phyloP scores from a whole-genome alignment of 2,888 invertebrate genomes.

The Ectemnius cavifrons region DNA sequence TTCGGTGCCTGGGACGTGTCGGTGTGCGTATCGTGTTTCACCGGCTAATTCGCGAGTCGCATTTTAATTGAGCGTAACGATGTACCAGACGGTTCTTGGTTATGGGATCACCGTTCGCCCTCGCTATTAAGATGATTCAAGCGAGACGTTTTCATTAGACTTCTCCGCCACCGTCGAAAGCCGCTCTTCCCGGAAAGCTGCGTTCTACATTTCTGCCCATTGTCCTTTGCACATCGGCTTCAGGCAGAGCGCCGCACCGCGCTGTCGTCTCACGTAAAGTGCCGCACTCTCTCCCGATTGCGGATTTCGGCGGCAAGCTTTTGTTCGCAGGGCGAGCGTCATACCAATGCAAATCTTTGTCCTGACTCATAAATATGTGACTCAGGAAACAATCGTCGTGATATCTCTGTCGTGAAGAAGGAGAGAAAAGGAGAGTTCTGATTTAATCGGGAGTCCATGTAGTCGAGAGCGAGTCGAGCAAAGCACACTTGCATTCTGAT shows the following conservation, averaged over 20 bases:
- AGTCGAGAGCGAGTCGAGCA: too few relatives aligned
- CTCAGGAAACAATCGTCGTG: neutral
- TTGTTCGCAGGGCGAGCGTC: too few relatives aligned
- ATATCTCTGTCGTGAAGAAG: neutral
- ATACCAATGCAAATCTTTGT: too few relatives aligned
- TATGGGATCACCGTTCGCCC: neutral
- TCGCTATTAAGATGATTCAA: conserved; percentile 3
- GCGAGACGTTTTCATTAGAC: neutral
- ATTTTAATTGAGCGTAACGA: conserved; percentile 51
- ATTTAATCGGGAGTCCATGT: neutral
- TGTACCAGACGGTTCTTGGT: conserved; percentile 19
- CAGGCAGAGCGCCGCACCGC: too few relatives aligned
- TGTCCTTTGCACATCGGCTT: too few relatives aligned
- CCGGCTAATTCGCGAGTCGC: conserved; percentile 32
- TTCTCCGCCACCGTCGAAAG: neutral
- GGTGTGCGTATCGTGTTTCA: conserved; percentile 37
- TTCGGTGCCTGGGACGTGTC: neutral
- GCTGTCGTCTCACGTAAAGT: too few relatives aligned
- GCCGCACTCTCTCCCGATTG: neutral
- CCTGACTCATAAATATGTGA: too few relatives aligned
- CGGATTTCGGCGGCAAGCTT: too few relatives aligned
- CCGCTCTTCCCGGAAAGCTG: neutral
- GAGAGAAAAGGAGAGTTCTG: neutral
- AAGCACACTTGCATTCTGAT: too few relatives aligned
- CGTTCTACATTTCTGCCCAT: too few relatives aligned